Base-by-base conservation (phyloP, 2,888 invertebrate species). In the Pachydiplax longipennis region DNA sequence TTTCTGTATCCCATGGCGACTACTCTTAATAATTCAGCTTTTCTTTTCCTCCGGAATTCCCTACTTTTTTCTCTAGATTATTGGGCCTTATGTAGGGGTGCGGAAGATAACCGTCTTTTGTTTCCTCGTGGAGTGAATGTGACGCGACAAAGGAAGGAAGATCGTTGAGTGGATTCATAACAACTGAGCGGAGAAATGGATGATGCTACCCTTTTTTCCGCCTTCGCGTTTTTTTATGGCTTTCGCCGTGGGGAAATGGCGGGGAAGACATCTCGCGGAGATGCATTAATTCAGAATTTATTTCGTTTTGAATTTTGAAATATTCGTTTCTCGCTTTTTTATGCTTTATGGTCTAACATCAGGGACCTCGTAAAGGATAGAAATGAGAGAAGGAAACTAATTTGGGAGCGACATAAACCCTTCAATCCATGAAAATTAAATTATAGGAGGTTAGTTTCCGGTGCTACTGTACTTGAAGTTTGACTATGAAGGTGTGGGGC, bases 51-150 rank as follows among this genome's bases (percentile, higher is more conserved):
- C n/a, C 15, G 35, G 15, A 35, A 35, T 58, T 18, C 12, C 15
- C 65, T 13, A 22, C 35, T 61, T 35, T 65, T 87, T 87, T 53
- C n/a, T 37, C 87, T 37, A 61, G 87, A 87, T 87, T 87, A 87
- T 87, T 61, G 87, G 61, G 87, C 18, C 61, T 87, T 87, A 87
- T 22, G 61, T 22, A 13, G 31, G 31, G 58, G 37, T 35, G 53
- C n/a, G 35, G 87, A 25, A 61, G 61, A 65, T 73, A 73, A 73
- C 73, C 31, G 31, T 73, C 73, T 73, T 73, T 73, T 73, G 73
- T 73, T 31, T 73, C 73, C 73, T 73, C 61, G 87, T 22, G 87
- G 65, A 61, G 87, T n/a, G 58, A 87, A 87, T 87, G 87, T 61
- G 37, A 61, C 48, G 35, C 87, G n/a, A 61, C 87, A 87, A 87